These are phyloP conservation scores for Psix sp. DNA, from an alignment of 1,140 invertebrate species.

Conservation along the genomic window DNA sequence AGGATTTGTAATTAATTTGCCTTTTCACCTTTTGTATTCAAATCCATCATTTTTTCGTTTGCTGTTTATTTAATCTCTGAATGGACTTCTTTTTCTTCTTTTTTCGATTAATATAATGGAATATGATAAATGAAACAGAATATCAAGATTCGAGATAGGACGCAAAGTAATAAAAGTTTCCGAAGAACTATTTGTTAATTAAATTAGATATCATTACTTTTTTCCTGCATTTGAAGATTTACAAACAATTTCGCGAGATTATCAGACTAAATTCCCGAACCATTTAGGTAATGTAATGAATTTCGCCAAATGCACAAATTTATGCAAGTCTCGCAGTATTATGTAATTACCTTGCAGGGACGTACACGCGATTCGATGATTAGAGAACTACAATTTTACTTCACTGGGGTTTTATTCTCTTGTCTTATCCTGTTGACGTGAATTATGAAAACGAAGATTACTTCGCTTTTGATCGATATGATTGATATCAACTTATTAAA, in stretches of 20 bases:
- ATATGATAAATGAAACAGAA: too few relatives aligned
- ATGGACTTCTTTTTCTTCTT: too few relatives aligned
- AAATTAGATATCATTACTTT: not conserved
- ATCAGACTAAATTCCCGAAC: not conserved
- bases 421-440: constrained; percentile 15
- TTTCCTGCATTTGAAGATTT: not conserved
- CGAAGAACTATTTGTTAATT: not conserved
- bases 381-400: constrained; percentile 38
- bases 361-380: constrained; percentile 50
- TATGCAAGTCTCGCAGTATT: constrained; percentile 25
- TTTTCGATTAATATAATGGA: too few relatives aligned
- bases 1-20: too few relatives aligned
- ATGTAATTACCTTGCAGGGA: constrained; percentile 33
- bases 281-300: constrained; percentile 17
- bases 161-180: too few relatives aligned
- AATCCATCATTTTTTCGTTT: too few relatives aligned
- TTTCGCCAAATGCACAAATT: constrained; percentile 17
- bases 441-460: constrained; percentile 44
- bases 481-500: constrained; percentile 48
- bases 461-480: constrained; percentile 20
- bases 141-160: too few relatives aligned
- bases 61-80: too few relatives aligned
- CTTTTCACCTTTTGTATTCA: too few relatives aligned
- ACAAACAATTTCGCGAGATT: constrained; percentile 1
- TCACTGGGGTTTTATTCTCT: constrained; percentile 9